phyloP scores from a whole-genome alignment of 2,113 vertebrate genomes.

The Gymnorhina tibicen region DNA sequence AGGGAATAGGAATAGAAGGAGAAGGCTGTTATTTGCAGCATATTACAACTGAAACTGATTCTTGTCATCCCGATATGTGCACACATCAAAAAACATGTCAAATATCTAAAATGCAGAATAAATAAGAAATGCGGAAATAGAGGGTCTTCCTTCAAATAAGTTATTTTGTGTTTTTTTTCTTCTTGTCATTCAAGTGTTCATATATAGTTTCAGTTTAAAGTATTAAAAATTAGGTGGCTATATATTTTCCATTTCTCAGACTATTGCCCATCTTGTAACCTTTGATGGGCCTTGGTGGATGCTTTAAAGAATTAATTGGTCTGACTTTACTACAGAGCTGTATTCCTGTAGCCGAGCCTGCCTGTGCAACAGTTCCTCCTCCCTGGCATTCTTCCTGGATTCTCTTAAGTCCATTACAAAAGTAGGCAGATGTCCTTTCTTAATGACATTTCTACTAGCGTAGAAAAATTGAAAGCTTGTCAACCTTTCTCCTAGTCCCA shows the following conservation, averaged over 20 bases:
- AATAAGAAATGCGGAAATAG: background rate
- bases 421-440: background rate
- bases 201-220: background rate
- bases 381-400: background rate
- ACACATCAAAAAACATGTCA: background rate
- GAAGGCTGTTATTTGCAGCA: background rate
- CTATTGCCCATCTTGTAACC: background rate
- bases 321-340: background rate
- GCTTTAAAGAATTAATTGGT: background rate
- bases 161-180: background rate
- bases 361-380: background rate
- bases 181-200: background rate
- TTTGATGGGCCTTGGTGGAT: background rate
- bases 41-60: background rate
- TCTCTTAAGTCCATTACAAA: background rate
- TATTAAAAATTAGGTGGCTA: background rate
- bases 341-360: background rate
- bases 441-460: background rate
- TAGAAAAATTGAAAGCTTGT: background rate
- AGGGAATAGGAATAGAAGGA: background rate
- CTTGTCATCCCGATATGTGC: accelerated
- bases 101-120: background rate
- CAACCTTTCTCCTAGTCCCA: background rate
- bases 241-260: background rate
- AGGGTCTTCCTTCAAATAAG: background rate